Percentiles rank a stretch among this genome's conserved stretches.
Evolutionary conservation across 1,140 invertebrate species (phyloP).

Genomic region (Acromyrmex charruanus): DNA sequence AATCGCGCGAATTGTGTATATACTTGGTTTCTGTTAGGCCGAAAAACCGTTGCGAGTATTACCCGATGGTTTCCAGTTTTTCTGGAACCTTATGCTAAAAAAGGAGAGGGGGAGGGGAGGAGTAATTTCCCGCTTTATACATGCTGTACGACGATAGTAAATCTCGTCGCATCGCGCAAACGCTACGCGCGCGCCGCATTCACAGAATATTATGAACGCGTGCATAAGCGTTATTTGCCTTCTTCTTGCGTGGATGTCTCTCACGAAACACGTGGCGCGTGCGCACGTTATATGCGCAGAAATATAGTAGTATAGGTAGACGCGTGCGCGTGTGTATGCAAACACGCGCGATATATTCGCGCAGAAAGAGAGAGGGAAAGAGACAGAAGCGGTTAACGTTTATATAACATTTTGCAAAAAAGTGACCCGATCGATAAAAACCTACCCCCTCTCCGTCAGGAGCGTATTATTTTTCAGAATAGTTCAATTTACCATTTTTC

Average conservation of each 20-base stretch:
- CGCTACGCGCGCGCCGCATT: not conserved
- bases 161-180: slow-evolving; percentile 19
- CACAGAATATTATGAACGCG: slow-evolving; percentile 9
- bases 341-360: slow-evolving; percentile 10
- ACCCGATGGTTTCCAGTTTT: slow-evolving; percentile 10
- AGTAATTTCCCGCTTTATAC: slow-evolving; percentile 31
- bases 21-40: slow-evolving; percentile 45
- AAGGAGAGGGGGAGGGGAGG: not conserved
- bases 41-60: slow-evolving; percentile 45
- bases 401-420: slow-evolving; percentile 60
- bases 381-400: slow-evolving; percentile 38
- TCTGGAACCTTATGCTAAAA: not conserved
- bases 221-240: not conserved
- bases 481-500: slow-evolving; percentile 50
- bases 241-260: slow-evolving; percentile 10
- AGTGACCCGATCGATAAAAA: slow-evolving; percentile 36
- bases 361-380: not conserved
- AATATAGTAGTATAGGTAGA: not conserved
- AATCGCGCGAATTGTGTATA: slow-evolving; percentile 6
- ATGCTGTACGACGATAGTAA: slow-evolving; percentile 26
- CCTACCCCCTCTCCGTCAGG: not conserved
- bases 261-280: not conserved
- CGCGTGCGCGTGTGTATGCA: not conserved
- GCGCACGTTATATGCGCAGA: not conserved
- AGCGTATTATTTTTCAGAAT: slow-evolving; percentile 55